These are phyloP conservation scores for Caenorhabditis sp. DNA, from an alignment of 2,888 invertebrate genomes.

Conservation along the genomic window DNA sequence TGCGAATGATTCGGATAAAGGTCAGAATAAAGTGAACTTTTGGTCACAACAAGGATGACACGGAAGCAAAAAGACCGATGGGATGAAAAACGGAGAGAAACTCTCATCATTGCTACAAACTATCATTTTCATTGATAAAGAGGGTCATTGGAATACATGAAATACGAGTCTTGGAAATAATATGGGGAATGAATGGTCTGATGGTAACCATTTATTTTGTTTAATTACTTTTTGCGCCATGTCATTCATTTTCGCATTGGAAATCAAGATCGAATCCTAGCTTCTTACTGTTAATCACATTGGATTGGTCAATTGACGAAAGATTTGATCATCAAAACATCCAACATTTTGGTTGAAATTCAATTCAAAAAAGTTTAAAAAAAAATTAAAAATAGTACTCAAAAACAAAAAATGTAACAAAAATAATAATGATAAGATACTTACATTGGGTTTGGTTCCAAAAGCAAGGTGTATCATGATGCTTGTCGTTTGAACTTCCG, in stretches of 20 bases:
- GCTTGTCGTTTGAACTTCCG: conserved; percentile 27
- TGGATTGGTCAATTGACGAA: not conserved
- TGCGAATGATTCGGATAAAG: not conserved
- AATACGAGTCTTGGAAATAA: not conserved
- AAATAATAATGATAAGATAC: not conserved
- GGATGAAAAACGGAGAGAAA: not conserved
- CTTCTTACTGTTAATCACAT: too few relatives aligned
- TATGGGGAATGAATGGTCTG: not conserved
- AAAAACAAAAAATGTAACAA: not conserved
- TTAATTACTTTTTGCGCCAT: conserved; percentile 5
- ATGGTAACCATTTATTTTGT: conserved; percentile 5
- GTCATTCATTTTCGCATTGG: conserved; percentile 7
- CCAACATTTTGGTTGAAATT: not conserved
- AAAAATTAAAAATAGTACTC: too few relatives aligned
- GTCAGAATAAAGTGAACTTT: conserved; percentile 5
- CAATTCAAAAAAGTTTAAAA: not conserved
- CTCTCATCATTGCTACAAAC: not conserved
- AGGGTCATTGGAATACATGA: conserved; percentile 3
- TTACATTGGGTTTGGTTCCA: conserved; percentile 55
- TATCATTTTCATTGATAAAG: not conserved
- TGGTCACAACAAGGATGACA: not conserved
- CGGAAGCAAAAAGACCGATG: not conserved
- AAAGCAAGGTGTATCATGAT: conserved; percentile 34
- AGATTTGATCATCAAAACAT: not conserved
- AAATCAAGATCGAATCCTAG: conserved; percentile 2